Conservation (phyloP, 1,140 invertebrate genomes). For the Leptopilina clavipes region DNA sequence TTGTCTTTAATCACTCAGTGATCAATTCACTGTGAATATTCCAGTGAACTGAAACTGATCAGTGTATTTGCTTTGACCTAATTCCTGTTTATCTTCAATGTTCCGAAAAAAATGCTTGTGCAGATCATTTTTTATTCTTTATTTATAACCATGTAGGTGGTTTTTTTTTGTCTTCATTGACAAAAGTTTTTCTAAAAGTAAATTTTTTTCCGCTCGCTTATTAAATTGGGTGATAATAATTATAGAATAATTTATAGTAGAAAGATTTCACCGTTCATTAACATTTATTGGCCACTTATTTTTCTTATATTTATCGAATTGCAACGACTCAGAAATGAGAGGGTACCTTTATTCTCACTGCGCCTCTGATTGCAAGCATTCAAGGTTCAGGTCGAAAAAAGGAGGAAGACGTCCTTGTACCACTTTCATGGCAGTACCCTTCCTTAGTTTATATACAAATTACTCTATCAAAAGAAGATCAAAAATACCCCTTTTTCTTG, state of each 20-base stretch:
- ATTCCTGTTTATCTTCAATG: conserved; percentile 7
- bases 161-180: neutral
- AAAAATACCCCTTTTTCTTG: neutral
- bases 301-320: conserved; percentile 16
- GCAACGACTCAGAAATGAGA: neutral
- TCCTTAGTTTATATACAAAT: conserved; percentile 25
- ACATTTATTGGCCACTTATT: conserved; percentile 16
- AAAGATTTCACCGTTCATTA: neutral
- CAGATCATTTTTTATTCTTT: neutral
- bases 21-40: conserved; percentile 5
- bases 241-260: neutral
- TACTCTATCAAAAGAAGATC: conserved; percentile 21
- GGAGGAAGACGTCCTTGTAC: conserved; percentile 43
- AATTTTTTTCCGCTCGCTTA: neutral
- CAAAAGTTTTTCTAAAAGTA: neutral
- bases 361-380: conserved; percentile 32
- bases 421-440: conserved; percentile 31
- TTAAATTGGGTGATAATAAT: neutral
- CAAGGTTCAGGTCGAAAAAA: conserved; percentile 36
- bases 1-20: neutral
- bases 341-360: conserved; percentile 7
- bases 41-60: neutral
- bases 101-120: neutral
- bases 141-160: neutral
- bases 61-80: neutral